Base-by-base conservation (phyloP, 2,888 invertebrate genomes). In the Sphaerophoria taeniata region DNA sequence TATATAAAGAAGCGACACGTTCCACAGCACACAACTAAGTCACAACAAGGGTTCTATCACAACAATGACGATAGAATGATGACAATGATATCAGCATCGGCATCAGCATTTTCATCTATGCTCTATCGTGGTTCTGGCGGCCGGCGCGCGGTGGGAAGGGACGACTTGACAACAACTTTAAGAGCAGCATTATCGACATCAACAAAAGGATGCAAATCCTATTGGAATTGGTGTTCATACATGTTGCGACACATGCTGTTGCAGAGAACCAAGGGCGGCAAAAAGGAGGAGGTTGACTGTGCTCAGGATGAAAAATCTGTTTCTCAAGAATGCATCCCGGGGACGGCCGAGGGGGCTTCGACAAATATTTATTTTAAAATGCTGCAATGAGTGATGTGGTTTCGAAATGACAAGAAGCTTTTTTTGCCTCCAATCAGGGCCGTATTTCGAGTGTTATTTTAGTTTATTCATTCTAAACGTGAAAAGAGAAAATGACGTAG, bases 201-300 rank as follows among this genome's bases (percentile, higher is more conserved):
- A 70, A 81, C 85, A 85, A 81, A 85, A 81, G 85, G 80, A 85
- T 84, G 75, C 79, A 84, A 84, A 84, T 84, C 79, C 84, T 84
- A 84, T 84, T 84, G 84, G 84, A 84, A 84, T 79, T 84, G 84
- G 74, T 84, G 84, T 79, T 75, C 79, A 71, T 84, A 84, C 84
- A 84, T 79, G 84, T 84, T 84, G 79, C 79, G 63, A 80, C 80
- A 80, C 85, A 81, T 81, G 85, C 72, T 81, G 73, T 85, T 75
- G 70, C 76, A 76, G 51, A 63, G 63, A 31, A 49, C 34, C 14
- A 47, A 7, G 36, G 58, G n/a, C 33, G 31, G 55, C 31, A 43
- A 7, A 39, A 1, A 39, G n/a, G 61, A 31, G 12, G 39, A 45
- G 11, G 11, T 14, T 36, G 9, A 58, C 24, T 61, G 34, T 70